Conservation (phyloP, 2,113 vertebrate species). For the Myiopsitta monachus region DNA sequence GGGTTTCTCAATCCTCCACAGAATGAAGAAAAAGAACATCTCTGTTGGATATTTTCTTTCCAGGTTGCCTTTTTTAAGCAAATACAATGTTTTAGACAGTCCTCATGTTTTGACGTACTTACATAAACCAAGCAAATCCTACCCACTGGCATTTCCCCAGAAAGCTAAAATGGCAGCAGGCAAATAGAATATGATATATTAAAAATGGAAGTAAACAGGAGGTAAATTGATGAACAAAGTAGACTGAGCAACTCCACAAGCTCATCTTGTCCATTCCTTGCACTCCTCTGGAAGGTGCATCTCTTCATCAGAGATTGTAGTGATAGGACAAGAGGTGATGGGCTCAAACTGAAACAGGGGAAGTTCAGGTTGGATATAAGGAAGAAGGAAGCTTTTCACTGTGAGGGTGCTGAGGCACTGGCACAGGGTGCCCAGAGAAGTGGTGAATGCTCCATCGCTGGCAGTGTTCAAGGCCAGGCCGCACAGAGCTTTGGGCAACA, state of each 20-base stretch:
- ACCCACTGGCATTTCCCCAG: neutral
- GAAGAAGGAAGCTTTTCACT: neutral
- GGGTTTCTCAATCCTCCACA: constrained; percentile 55
- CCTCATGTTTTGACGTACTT: neutral
- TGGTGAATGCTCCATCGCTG: neutral
- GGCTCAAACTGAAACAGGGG: neutral
- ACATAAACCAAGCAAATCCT: neutral
- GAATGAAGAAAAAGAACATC: constrained; percentile 35
- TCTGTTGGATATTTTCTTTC: neutral
- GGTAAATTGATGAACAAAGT: neutral
- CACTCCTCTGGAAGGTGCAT: neutral
- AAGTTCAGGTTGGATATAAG: neutral
- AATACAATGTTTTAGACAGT: constrained; percentile 12
- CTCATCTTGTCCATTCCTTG: neutral
- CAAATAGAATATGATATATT: neutral
- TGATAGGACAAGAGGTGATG: neutral
- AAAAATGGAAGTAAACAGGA: neutral
- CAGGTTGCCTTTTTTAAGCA: constrained; percentile 2
- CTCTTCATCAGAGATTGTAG: neutral
- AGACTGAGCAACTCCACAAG: neutral
- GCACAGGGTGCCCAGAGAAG: neutral
- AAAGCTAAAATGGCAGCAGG: neutral
- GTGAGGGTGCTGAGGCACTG: neutral
- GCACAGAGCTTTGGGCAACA: neutral
- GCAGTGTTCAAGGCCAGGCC: neutral